Evolutionary conservation across 2,113 vertebrate genomes (phyloP), one percentile per base, ranked within the genome.

Genomic region (Nymphicus hollandicus): DNA sequence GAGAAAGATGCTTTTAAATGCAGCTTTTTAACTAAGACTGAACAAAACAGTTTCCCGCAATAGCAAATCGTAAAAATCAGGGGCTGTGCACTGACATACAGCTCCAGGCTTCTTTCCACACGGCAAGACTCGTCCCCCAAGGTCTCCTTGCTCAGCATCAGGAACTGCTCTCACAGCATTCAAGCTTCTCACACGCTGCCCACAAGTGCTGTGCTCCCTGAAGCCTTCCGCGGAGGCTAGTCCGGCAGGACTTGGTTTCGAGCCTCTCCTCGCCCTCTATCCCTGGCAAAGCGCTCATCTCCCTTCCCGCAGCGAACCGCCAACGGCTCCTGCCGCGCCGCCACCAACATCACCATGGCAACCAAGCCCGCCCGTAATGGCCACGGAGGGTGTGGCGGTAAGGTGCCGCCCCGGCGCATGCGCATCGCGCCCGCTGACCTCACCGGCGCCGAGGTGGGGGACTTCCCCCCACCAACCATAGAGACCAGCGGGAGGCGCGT

Each of bases 111-210:
- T 6, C 43, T 29, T 18, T 13, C 74, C 28, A 0, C 56, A 2
- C 4, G 14, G 49, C 37, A 35, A 44, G 49, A 1, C n/a, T 15
- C 1, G 4, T 16, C 10, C 29, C 16, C 35, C 8, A 1, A 1
- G 17, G 47, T 24, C 77, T 13, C 31, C 11, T 9, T 8, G 77
- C 76, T 27, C 35, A 1, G 1, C 1, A 2, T 4, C 13, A 1
- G 47, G 10, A 5, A 16, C 33, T 47, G 47, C 61, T 28, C 69
- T 33, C 46, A 0, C 2, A 7, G 3, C 33, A 1, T 4, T 11
- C 0, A 2, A 10, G 28, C 52, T 11, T 3, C 37, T 15, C 44
- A 4, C 14, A 3, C 1, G 17, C 2, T 1, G 58, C n/a, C 24
- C 71, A 1, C 37, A 10, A 35, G 20, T 27, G 1, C 17, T 2